Base-by-base conservation (phyloP, 2,888 invertebrate genomes). In the Keiferia lycopersicella region DNA sequence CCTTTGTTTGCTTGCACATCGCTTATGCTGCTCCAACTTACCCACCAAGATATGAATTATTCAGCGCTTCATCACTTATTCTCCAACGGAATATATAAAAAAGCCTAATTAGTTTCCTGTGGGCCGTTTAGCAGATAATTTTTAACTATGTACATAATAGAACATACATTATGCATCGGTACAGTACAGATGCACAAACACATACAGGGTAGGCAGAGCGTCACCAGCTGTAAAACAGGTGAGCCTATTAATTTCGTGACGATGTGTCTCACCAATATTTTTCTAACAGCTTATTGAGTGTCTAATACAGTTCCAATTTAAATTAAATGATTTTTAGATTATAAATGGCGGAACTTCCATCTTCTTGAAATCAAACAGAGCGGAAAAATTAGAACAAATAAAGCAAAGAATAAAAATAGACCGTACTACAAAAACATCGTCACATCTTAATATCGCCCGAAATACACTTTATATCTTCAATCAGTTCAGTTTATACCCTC, bases 1-100 rank as follows among this genome's bases (percentile, higher is more conserved):
- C 48, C 66, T 62, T 67, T 67, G 68, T 67, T 60, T 64, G 39
- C 45, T 63, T 64, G 38, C 66, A 63, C 45, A 51, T 62, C 38
- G 64, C 64, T 65, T 61, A 57, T 63, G 65, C 58, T 59, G 65
- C 62, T 61, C 41, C 51, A 61, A 58, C 58, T 62, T 16, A n/a
- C 56, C 58, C 64, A 57, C 65, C 30, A 60, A 57, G 59, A 64
- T 48, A 45, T 59, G 63, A 50, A 53, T 53, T 63, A 51, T 63
- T 59, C 16, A 65, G 61, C 41, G 50, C 63, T 41, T 61, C 61
- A 53, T 64, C 57, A 48, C 53, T 18, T 50, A 61, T 63, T 65
- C 30, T 51, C 61, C 51, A 30, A 10, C 7, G 56, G 63, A 20
- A 50, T 62, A 63, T 61, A 26, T 66, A 63, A 61, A 62, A 61